Base-by-base conservation (phyloP, 2,113 vertebrate genomes). In the Halcyon malimbica region DNA sequence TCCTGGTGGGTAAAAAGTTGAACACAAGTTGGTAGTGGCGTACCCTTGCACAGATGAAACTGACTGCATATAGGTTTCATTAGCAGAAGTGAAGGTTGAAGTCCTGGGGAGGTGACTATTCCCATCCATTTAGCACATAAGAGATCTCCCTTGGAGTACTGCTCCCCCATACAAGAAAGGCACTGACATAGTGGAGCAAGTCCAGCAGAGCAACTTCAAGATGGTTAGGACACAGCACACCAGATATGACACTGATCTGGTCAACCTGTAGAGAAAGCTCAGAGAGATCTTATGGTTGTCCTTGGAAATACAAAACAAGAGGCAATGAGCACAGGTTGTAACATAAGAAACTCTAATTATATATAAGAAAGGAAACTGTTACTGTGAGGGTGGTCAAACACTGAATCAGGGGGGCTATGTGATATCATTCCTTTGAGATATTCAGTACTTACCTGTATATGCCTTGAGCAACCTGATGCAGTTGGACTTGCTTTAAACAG, bases 11-110 rank as follows among this genome's bases (percentile, higher is more conserved):
- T 13, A 88, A 73, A 71, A 69, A 10, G 6, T 19, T 78, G 60
- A 69, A n/a, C 13, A 26, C 1, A 2, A 69, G 15, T 5, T 33
- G 10, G 3, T 51, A 56, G 21, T 11, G 4, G 4, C 5, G 16
- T 17, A 24, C 6, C 35, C 31, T 54, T 48, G 11, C 3, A 62
- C 16, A 62, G 11, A 14, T 62, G 8, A 48, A 78, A 48, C 6
- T 46, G 6, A 5, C 23, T 50, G 4, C 16, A 39, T 48, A 37
- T 33, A 10, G 3, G 2, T 35, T 83, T 67, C 26, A 44, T 44
- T 59, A 64, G 2, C 7, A 76, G 18, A 24, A 51, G 7, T 23
- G 21, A 48, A 57, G 8, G 8, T 59, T 81, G 5, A 6, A 41
- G 37, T 26, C 10, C 46, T 59, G 13, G 9, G 5, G 2, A 75